phyloP scores from a whole-genome alignment of 2,797 vertebrate species.

The Malacoraja senta region DNA sequence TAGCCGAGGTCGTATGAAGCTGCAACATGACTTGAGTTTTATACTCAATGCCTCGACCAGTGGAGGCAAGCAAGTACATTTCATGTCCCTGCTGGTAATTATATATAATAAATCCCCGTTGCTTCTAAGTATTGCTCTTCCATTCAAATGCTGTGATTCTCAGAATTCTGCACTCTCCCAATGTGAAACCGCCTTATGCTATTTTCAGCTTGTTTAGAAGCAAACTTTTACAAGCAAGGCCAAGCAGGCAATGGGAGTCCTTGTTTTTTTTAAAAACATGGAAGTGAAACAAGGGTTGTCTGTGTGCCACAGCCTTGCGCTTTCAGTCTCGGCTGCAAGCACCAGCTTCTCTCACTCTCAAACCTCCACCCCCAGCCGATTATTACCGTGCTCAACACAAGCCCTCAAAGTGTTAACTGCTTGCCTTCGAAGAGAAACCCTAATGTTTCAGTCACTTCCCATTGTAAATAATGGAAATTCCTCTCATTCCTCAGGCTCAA shows the following conservation, averaged over 20 bases:
- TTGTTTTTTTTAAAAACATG: neutral
- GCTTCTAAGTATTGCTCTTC: neutral
- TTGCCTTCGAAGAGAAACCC: neutral
- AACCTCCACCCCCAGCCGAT: neutral
- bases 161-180: neutral
- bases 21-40: no score
- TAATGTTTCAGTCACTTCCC: conserved; percentile 31
- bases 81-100: neutral
- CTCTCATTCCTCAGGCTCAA: conserved; percentile 22
- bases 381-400: neutral
- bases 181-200: neutral
- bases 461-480: conserved; percentile 39
- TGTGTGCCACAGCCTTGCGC: neutral
- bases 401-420: conserved; percentile 22
- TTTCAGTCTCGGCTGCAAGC: neutral
- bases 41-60: no score
- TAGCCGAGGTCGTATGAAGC: no score
- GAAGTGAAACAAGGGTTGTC: conserved; percentile 1
- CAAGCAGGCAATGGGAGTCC: neutral
- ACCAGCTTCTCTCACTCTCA: neutral
- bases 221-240: neutral
- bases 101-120: neutral
- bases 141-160: no score
- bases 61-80: no score
- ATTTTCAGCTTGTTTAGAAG: neutral